Evolutionary conservation across 2,797 vertebrate genomes (phyloP).

Genomic region (Yasuhikotakia modesta): DNA sequence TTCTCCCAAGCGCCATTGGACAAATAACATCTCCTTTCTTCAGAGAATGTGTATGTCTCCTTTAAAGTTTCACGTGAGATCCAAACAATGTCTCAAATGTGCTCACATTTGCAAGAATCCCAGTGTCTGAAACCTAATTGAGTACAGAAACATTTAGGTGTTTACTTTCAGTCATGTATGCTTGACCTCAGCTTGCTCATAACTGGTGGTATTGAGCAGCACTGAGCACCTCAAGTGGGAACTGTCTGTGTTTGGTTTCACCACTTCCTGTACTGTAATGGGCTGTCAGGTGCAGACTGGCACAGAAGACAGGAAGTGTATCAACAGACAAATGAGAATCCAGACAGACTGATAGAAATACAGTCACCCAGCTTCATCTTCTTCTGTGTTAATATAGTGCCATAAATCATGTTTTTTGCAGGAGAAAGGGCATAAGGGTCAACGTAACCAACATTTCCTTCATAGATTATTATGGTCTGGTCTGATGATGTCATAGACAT

Average conservation of each 20-base stretch:
- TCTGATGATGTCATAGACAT: conserved; percentile 13
- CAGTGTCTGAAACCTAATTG: not conserved
- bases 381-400: not conserved
- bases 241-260: conserved; percentile 35
- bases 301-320: conserved; percentile 49
- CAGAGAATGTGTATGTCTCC: not conserved
- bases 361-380: conserved; percentile 1
- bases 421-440: not conserved
- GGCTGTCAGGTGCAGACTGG: conserved; percentile 50
- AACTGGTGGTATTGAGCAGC: conserved; percentile 9
- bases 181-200: not conserved
- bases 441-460: not conserved
- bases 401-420: not conserved
- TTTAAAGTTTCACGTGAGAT: not conserved
- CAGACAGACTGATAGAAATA: not conserved
- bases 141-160: not conserved
- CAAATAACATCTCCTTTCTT: not conserved
- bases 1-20: no score
- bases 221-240: conserved; percentile 35
- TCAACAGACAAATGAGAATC: conserved; percentile 3
- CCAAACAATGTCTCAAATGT: no score
- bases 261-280: conserved; percentile 57
- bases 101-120: not conserved
- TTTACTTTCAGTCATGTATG: not conserved
- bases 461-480: conserved; percentile 2